Evolutionary conservation across 2,113 vertebrate genomes (phyloP).

Genomic region (Chaetodon auriga): DNA sequence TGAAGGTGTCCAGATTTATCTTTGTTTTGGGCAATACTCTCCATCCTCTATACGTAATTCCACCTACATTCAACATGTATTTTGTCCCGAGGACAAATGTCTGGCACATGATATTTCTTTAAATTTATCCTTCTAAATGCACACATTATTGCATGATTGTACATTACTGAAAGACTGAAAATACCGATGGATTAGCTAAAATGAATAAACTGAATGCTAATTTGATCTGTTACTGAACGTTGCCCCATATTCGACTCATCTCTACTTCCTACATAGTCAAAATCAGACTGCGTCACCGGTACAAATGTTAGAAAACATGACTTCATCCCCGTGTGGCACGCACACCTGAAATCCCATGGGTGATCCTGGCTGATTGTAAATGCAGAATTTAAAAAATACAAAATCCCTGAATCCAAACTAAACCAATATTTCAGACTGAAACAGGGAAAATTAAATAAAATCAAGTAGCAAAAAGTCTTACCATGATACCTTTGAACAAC

Average conservation of each 20-base stretch:
- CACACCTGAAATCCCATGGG: background rate
- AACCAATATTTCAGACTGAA: conserved; percentile 31
- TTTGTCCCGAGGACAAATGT: background rate
- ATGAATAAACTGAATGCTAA: conserved; percentile 15
- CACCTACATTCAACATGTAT: background rate
- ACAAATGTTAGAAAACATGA: background rate
- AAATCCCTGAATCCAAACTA: background rate
- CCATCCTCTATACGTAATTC: background rate
- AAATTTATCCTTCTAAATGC: too few relatives aligned
- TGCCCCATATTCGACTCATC: background rate
- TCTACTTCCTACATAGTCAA: background rate
- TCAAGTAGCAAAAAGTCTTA: background rate
- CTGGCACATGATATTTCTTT: background rate
- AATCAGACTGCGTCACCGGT: background rate
- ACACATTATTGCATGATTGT: background rate
- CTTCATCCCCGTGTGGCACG: background rate
- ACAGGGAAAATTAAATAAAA: conserved; percentile 16
- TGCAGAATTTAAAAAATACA: background rate
- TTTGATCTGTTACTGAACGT: background rate
- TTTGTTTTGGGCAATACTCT: background rate
- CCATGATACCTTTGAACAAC: background rate
- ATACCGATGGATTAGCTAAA: background rate
- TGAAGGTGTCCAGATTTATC: background rate
- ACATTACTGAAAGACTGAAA: background rate
- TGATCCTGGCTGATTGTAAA: background rate